Base-by-base conservation (phyloP, 35 echinoderm and acorn worm species). In the Holothuria glaberrima region DNA sequence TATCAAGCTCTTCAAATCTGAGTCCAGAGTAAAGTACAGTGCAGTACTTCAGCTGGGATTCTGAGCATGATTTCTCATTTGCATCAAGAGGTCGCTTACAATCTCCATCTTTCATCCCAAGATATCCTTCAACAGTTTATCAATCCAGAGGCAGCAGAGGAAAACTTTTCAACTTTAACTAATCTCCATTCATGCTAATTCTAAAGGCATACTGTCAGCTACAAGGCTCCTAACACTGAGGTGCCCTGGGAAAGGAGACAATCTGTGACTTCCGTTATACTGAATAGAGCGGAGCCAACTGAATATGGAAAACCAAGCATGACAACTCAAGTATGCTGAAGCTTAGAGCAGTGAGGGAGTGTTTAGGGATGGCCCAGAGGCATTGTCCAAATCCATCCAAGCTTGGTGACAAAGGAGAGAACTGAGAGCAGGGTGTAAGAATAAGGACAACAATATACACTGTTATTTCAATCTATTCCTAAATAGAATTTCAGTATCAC, bases 311-410 rank as follows among this genome's bases (percentile, higher is more conserved):
- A 75, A 38, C 71, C 71, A 75, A 33, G 71, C 71, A 36, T 75
- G 71, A 82, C 78, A 30, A 22, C 14, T 22, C 30, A 82, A 57
- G 78, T 59, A 52, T 82, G 78, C 78, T 82, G n/a, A n/a, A 18
- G 52, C 56, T 82, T 82, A 82, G 20, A 38, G 13, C 22, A 27
- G 56, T 56, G 46, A 82, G 78, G 78, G 78, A 82, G 78, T 82
- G 78, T 82, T 82, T 82, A 59, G 78, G 78, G 78, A 82, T 82
- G 78, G 78, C 78, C 78, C 58, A 58, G 48, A 22, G 22, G 14
- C 29, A 82, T 82, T 82, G 48, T 82, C 46, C 18, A 28, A 59
- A 82, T 0, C n/a, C 78, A 58, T 22, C 30, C 14, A 46, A 82
- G 34, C 78, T 58, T 75, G 18, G 33, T 38, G 32, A 75, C 38